Evolutionary conservation across 2,113 vertebrate species (phyloP).

Genomic region (Eurystomus gularis): DNA sequence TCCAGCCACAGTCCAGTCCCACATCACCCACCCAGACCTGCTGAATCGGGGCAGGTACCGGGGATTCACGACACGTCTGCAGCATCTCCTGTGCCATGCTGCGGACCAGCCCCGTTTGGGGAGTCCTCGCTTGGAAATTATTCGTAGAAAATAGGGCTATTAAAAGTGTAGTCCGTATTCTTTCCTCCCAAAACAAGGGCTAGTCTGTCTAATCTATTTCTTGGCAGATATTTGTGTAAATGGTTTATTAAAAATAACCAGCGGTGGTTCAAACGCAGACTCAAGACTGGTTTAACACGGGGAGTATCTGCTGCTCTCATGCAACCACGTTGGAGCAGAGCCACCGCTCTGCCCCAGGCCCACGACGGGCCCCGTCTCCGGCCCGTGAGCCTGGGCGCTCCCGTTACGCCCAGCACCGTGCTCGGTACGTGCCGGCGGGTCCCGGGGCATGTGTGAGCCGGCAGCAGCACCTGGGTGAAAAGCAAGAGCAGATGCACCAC

Average conservation of each 20-base stretch:
- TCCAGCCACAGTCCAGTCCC: not conserved
- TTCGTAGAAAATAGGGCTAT: not conserved
- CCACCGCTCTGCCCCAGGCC: not conserved
- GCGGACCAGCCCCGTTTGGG: not conserved
- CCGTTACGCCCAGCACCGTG: accelerated
- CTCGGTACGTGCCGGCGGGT: accelerated
- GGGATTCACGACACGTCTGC: accelerated
- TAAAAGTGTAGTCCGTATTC: accelerated
- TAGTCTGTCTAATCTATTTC: not conserved
- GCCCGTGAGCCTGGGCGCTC: accelerated
- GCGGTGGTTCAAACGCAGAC: not conserved
- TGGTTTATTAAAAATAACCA: not conserved
- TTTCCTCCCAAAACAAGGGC: not conserved
- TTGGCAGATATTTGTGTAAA: not conserved
- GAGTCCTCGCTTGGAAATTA: not conserved
- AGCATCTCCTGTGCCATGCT: not conserved
- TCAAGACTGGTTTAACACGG: accelerated
- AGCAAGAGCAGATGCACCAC: slow-evolving; percentile 11
- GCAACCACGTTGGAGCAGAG: accelerated
- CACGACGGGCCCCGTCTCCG: accelerated
- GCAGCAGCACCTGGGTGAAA: not conserved
- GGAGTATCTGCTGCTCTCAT: accelerated
- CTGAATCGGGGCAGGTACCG: accelerated
- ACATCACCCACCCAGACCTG: accelerated
- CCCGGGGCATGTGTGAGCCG: accelerated